Percentiles rank a stretch among this genome's conserved stretches.
These are phyloP conservation scores for Etheostoma nigrum DNA, from an alignment of 2,797 vertebrate species.

Conservation along the genomic window DNA sequence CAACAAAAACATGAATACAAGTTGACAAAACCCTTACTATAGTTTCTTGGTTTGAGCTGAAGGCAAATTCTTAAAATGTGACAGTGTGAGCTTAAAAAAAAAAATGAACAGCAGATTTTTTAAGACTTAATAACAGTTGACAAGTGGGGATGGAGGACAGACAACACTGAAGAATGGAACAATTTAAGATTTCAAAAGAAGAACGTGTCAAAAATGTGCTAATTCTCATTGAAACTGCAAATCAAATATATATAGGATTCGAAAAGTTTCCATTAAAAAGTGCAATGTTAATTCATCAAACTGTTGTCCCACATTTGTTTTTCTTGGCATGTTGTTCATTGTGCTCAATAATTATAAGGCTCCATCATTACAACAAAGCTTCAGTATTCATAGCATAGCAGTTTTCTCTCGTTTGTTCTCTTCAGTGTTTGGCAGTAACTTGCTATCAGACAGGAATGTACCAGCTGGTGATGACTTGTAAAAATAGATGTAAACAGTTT, in stretches of 20 bases:
- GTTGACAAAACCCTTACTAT: conserved; percentile 21
- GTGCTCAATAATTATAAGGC: conserved; percentile 74
- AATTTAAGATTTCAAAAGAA: conserved; percentile 17
- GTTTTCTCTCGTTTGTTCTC: conserved; percentile 61
- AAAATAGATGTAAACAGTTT: conserved; percentile 87
- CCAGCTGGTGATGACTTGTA: conserved; percentile 84
- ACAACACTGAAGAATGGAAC: conserved; percentile 35
- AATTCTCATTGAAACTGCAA: conserved; percentile 54
- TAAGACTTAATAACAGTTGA: conserved; percentile 43
- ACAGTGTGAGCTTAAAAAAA: conserved; percentile 34
- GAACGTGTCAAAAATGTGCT: conserved; percentile 31
- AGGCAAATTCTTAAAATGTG: conserved; percentile 57
- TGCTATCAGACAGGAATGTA: conserved; percentile 84
- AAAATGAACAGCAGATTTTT: conserved; percentile 47
- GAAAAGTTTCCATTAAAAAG: conserved; percentile 63
- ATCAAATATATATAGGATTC: conserved; percentile 50
- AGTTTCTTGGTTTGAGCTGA: conserved; percentile 52
- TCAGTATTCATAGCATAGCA: conserved; percentile 55
- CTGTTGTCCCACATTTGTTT: conserved; percentile 60
- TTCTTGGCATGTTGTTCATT: conserved; percentile 75
- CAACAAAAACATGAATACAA: conserved; percentile 25
- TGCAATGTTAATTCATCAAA: conserved; percentile 66
- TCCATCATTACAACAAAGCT: conserved; percentile 65
- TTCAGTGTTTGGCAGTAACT: conserved; percentile 80
- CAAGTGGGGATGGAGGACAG: conserved; percentile 36